Base-by-base conservation (phyloP, 2,797 vertebrate genomes). In the Taenioides sp. region DNA sequence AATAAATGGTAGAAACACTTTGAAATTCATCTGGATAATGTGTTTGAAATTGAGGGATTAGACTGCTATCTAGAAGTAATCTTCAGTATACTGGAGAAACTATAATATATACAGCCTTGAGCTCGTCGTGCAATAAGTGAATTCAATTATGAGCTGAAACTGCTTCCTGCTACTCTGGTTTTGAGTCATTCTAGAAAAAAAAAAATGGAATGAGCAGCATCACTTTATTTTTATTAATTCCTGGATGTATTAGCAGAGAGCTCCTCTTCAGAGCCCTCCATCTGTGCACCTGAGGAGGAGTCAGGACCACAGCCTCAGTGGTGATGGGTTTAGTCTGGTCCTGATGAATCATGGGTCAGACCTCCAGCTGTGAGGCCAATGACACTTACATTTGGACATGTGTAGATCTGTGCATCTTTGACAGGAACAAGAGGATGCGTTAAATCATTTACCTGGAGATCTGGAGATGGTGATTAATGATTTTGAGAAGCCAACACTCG, bases 181-280 rank as follows among this genome's bases (percentile, higher is more conserved):
- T 47, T 47, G 43, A 47, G 3, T 17, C 43, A 1, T 47, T 47
- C 43, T 47, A 47, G 14, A 5, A 47, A 47, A 47, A 47, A 47
- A 47, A 47, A 4, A 3, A 16, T 47, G 43, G 12, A 0, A 47
- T 47, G 12, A 14, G 43, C 43, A 17, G 43, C 14, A 16, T 47
- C 34, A 37, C 34, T 37, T 37, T 37, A 65, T 10, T 75, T 80
- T 81, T 71, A 86, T 84, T 79, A 78, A 82, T 73, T 55, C 72
- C 22, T 43, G 20, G 43, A 80, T 89, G 69, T 80, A 90, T 88
- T 80, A 65, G 40, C 62, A 66, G 37, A 62, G 65, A 72, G 74
- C 77, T 64, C 0, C 70, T 14, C 71, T 2, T 6, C 47, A 70
- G 74, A 57, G 69, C 73, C 43, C 43, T 47, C 43, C 43, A 47